These are phyloP conservation scores for Arremon brunneinucha DNA, from an alignment of 2,797 vertebrate species.

Conservation along the genomic window DNA sequence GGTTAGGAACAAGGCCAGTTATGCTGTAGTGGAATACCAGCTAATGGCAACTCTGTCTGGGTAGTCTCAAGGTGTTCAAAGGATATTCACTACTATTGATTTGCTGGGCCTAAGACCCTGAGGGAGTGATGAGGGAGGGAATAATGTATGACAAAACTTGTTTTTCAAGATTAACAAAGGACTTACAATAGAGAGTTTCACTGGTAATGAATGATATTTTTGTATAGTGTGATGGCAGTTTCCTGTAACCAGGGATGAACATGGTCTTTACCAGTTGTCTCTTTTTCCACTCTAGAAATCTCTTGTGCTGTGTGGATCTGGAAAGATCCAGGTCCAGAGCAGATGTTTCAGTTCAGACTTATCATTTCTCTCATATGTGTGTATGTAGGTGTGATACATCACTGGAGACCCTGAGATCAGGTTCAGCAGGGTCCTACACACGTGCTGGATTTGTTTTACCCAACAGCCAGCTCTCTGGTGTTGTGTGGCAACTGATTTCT, in stretches of 20 bases:
- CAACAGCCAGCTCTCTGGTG: not conserved
- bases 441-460: not conserved
- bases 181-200: not conserved
- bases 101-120: not conserved
- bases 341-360: not conserved
- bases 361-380: not conserved
- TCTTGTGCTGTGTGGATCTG: not conserved
- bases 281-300: not conserved
- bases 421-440: not conserved
- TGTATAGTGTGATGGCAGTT: not conserved
- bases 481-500: not conserved
- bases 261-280: not conserved
- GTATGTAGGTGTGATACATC: not conserved
- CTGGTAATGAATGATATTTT: not conserved
- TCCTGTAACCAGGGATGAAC: not conserved
- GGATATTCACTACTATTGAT: not conserved
- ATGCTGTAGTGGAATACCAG: not conserved
- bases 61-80: not conserved
- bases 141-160: not conserved
- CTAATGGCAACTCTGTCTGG: not conserved
- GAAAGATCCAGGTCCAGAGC: not conserved
- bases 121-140: not conserved
- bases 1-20: not conserved
- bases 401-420: not conserved
- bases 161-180: not conserved